phyloP scores from a whole-genome alignment of 2,113 vertebrate species.

The Nycticryphes semicollaris region DNA sequence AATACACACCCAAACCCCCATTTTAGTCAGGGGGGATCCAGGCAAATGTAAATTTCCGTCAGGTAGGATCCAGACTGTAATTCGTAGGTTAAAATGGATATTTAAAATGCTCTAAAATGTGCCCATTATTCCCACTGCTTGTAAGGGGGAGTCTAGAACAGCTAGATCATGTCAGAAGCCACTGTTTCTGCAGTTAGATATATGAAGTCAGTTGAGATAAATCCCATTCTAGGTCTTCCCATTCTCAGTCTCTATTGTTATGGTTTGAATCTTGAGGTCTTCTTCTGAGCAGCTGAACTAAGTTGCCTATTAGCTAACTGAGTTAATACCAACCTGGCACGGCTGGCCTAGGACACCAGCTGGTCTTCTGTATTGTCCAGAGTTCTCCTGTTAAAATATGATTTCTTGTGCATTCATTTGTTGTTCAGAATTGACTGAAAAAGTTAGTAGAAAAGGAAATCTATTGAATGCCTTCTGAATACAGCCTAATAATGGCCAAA shows the following conservation, averaged over 20 bases:
- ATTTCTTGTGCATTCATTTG: not conserved
- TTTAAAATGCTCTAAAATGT: not conserved
- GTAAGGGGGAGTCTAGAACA: not conserved
- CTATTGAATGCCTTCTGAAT: not conserved
- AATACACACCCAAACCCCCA: not conserved
- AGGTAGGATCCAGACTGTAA: not conserved
- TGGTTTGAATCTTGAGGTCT: not conserved
- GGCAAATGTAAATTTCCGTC: no score
- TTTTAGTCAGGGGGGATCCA: not conserved
- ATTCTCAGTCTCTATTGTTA: not conserved
- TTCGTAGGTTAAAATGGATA: not conserved
- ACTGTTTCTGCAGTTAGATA: not conserved
- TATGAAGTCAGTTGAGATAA: not conserved
- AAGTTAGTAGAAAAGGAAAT: not conserved
- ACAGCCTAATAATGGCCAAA: not conserved
- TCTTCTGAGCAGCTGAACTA: not conserved
- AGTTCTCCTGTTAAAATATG: not conserved
- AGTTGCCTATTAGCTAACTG: not conserved
- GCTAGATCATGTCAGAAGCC: not conserved
- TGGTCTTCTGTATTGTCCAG: not conserved
- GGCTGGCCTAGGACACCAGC: not conserved
- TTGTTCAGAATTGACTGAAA: not conserved
- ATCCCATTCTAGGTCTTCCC: not conserved
- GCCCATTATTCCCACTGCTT: not conserved
- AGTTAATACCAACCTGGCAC: not conserved